These are phyloP conservation scores for Thinocorus orbignyianus DNA, from an alignment of 2,113 vertebrate species.

Conservation along the genomic window DNA sequence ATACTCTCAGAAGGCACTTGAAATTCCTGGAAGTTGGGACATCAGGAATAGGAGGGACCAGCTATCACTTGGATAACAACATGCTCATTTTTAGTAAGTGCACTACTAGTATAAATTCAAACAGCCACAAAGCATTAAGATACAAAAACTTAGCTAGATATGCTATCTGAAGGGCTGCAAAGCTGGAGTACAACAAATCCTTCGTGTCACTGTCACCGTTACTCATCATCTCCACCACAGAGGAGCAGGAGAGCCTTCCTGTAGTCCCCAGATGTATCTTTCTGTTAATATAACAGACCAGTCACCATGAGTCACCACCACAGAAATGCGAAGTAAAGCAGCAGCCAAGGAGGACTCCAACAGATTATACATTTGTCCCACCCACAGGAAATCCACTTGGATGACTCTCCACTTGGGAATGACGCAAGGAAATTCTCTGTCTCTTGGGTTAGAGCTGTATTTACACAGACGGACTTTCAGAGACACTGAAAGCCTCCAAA, in stretches of 20 bases:
- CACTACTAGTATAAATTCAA: background rate
- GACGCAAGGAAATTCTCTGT: background rate
- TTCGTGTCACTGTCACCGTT: background rate
- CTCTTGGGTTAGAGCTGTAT: background rate
- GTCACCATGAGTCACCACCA: slow-evolving; percentile 32
- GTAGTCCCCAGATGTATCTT: slow-evolving; percentile 91
- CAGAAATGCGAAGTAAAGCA: background rate
- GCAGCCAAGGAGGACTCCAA: background rate
- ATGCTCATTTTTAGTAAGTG: background rate
- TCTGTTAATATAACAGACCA: slow-evolving; percentile 75
- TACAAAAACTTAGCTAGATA: background rate
- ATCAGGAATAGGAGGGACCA: background rate
- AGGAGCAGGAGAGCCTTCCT: slow-evolving; percentile 89
- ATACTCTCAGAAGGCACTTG: slow-evolving; percentile 30
- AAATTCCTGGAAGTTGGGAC: background rate
- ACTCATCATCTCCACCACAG: slow-evolving; percentile 89
- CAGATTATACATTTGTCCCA: background rate
- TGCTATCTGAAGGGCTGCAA: slow-evolving; percentile 24
- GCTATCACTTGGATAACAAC: background rate
- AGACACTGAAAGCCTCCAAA: background rate
- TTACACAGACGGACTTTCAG: background rate
- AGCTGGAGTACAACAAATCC: background rate
- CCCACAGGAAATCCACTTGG: background rate
- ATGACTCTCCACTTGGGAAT: background rate
- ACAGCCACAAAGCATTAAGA: background rate